Conservation (phyloP, 2,797 vertebrate genomes). For the Falco novaeseelandiae region DNA sequence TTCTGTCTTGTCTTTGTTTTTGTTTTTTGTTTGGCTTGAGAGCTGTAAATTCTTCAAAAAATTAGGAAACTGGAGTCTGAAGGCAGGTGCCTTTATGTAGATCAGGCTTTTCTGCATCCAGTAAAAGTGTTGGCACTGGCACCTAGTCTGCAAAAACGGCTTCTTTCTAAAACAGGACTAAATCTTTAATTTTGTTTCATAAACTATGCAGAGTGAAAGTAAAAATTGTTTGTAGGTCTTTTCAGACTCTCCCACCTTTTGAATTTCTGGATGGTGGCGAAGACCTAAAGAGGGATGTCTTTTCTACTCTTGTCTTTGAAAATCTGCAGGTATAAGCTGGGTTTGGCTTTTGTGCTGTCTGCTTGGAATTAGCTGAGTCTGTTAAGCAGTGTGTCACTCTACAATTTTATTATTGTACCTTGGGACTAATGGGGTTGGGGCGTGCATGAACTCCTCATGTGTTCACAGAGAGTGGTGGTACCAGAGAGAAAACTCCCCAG, state of each 20-base stretch:
- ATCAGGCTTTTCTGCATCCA: neutral
- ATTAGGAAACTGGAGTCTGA: neutral
- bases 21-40: neutral
- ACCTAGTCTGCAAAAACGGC: neutral
- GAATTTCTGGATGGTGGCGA: neutral
- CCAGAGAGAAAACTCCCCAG: neutral
- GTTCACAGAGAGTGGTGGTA: neutral
- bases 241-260: neutral
- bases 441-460: neutral
- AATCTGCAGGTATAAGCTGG: neutral
- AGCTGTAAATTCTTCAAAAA: neutral
- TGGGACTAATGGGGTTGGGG: neutral
- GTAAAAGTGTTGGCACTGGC: neutral
- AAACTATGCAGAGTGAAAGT: neutral
- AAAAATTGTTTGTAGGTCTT: neutral
- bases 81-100: neutral
- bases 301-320: neutral
- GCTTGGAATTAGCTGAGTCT: neutral
- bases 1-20: neutral
- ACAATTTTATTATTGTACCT: neutral
- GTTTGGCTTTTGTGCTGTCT: neutral
- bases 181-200: neutral
- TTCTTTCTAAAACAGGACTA: neutral
- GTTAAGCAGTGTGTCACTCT: neutral
- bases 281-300: neutral